Evolutionary conservation across 30 jellyfish, hydroid and myxozoan species (phyloP).

Genomic region (Pelagia noctiluca): DNA sequence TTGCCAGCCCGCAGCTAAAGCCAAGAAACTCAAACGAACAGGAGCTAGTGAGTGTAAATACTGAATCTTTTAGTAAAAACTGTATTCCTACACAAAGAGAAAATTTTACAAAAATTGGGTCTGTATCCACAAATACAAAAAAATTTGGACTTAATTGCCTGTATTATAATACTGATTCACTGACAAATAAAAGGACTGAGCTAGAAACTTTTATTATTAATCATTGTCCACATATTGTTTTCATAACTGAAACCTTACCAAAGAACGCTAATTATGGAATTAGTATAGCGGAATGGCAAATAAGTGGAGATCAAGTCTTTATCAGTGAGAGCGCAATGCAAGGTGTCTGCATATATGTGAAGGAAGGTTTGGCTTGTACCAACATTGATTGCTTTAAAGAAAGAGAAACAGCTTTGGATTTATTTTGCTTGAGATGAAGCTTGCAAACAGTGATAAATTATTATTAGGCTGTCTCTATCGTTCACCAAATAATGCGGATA

Average conservation of each 20-base stretch:
- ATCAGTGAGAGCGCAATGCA: not conserved
- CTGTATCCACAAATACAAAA: constrained; percentile 1
- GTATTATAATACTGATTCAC: constrained; percentile 33
- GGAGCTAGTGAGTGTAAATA: not conserved
- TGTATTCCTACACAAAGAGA: not conserved
- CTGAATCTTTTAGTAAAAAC: constrained; percentile 6
- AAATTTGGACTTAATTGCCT: not conserved
- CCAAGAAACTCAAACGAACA: constrained; percentile 22
- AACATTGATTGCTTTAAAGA: not conserved
- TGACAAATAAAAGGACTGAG: constrained; percentile 29
- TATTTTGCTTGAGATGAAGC: constrained; percentile 50
- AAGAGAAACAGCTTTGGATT: constrained; percentile 26
- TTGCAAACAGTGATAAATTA: constrained; percentile 28
- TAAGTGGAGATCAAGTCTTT: not conserved
- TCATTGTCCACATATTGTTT: not conserved
- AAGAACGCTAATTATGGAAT: not conserved
- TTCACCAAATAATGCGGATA: constrained; percentile 23
- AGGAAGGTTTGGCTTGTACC: constrained; percentile 8
- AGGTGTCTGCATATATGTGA: constrained; percentile 1
- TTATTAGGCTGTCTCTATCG: constrained; percentile 50
- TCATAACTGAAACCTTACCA: constrained; percentile 1
- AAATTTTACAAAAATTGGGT: constrained; percentile 9
- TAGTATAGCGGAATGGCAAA: not conserved
- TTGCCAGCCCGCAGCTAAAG: constrained; percentile 31
- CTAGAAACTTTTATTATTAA: not conserved